Evolutionary conservation across 2,113 vertebrate genomes (phyloP).

Genomic region (Podocnemis expansa): DNA sequence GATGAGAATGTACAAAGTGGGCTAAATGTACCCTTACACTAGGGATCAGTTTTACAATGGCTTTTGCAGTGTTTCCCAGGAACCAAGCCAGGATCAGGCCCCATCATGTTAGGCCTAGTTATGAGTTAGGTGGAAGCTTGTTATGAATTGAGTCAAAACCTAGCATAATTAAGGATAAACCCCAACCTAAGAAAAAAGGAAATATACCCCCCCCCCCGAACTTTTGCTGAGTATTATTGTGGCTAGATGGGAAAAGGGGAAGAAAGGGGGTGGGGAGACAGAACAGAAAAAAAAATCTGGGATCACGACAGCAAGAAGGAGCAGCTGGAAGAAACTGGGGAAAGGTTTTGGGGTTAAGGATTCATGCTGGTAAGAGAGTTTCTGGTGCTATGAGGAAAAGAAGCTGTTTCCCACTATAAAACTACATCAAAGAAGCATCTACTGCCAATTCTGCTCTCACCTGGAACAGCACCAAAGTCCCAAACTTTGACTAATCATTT

Average conservation of each 20-base stretch:
- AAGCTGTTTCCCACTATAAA: not conserved
- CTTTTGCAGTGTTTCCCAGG: not conserved
- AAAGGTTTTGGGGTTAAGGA: not conserved
- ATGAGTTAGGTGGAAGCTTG: not conserved
- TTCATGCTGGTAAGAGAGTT: not conserved
- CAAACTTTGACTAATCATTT: not conserved
- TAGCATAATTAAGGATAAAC: not conserved
- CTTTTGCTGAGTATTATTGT: not conserved
- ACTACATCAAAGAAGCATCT: not conserved
- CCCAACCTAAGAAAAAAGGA: not conserved
- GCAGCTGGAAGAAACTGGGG: not conserved
- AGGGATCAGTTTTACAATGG: not conserved
- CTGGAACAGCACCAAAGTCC: not conserved
- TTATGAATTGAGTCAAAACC: not conserved
- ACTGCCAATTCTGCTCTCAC: not conserved
- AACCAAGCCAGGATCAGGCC: rapidly evolving
- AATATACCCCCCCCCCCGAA: not conserved
- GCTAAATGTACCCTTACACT: not conserved
- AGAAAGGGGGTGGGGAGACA: not conserved
- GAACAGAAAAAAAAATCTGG: not conserved
- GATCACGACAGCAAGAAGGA: not conserved
- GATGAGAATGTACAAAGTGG: not conserved
- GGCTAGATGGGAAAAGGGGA: not conserved
- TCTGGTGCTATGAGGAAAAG: not conserved
- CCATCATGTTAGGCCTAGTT: not conserved